A percentile compares a stretch with the other conserved stretches of the same genome.
phyloP scores from a whole-genome alignment of 2,797 vertebrate species.

The Australoheros facetus region DNA sequence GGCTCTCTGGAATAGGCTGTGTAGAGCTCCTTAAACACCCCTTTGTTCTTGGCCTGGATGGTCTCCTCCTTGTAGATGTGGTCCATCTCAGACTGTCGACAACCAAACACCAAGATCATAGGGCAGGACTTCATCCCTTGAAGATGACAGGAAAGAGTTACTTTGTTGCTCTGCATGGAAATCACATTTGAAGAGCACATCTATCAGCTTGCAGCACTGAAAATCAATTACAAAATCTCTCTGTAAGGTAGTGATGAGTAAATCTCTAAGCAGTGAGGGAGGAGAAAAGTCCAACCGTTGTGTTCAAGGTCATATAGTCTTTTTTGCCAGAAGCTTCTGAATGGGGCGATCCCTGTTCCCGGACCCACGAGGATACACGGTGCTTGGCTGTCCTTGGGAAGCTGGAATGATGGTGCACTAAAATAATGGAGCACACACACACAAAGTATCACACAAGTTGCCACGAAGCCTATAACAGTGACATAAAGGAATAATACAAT shows the following conservation, averaged over 20 bases:
- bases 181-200: background rate
- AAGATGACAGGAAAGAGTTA: background rate
- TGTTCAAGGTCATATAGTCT: slow-evolving; percentile 90
- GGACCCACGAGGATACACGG: slow-evolving; percentile 96
- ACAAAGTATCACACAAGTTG: background rate
- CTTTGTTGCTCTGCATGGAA: background rate
- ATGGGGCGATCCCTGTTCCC: slow-evolving; percentile 95
- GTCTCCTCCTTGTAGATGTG: slow-evolving; percentile 98
- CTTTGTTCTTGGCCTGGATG: slow-evolving; percentile 90
- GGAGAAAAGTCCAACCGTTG: slow-evolving; percentile 77
- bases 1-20: slow-evolving; percentile 97
- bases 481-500: background rate
- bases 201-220: background rate
- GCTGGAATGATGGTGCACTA: slow-evolving; percentile 92
- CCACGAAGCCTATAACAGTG: background rate
- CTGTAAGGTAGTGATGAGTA: background rate
- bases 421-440: background rate
- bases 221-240: background rate
- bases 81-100: slow-evolving; percentile 94
- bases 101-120: slow-evolving; percentile 96
- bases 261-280: background rate
- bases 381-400: slow-evolving; percentile 90
- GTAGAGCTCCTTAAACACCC: slow-evolving; percentile 94
- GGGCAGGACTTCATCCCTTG: slow-evolving; percentile 90
- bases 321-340: slow-evolving; percentile 99